Evolutionary conservation across 2,888 invertebrate species (phyloP).

Genomic region (Thyatira batis): DNA sequence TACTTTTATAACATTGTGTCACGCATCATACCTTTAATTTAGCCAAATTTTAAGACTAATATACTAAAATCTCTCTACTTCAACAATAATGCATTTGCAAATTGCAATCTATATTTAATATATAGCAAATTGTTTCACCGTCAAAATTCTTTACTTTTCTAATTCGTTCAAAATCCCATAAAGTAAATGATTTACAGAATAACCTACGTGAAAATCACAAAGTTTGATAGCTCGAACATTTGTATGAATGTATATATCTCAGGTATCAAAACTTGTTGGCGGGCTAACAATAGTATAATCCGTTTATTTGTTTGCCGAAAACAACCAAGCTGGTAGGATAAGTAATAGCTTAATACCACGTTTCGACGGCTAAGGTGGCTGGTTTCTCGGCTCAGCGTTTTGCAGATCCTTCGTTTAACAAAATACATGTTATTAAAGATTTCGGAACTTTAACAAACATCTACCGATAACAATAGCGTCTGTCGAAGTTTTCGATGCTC

Average conservation of each 20-base stretch:
- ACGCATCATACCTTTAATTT: too few relatives aligned
- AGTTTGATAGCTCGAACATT: too few relatives aligned
- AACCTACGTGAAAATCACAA: constrained; percentile 6
- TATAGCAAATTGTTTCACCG: too few relatives aligned
- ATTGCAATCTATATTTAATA: too few relatives aligned
- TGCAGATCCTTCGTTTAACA: constrained; percentile 51
- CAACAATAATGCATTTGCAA: too few relatives aligned
- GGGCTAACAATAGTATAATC: background rate
- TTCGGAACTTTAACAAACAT: constrained; percentile 55
- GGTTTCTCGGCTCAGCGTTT: constrained; percentile 67
- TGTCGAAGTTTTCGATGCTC: constrained; percentile 34
- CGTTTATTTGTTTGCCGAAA: constrained; percentile 61
- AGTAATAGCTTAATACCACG: constrained; percentile 81
- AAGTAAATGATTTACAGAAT: too few relatives aligned
- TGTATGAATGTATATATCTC: constrained; percentile 11
- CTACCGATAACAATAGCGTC: constrained; percentile 49
- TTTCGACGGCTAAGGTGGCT: constrained; percentile 67
- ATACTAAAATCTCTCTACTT: too few relatives aligned
- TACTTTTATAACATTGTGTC: constrained; percentile 26
- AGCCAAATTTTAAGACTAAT: too few relatives aligned
- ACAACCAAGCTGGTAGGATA: constrained; percentile 64
- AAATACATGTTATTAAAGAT: constrained; percentile 70
- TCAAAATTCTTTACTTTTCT: too few relatives aligned
- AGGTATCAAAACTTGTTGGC: constrained; percentile 43
- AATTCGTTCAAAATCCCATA: too few relatives aligned